Evolutionary conservation across 1,140 invertebrate genomes (phyloP).

Genomic region (Pachypeltis micranthus): DNA sequence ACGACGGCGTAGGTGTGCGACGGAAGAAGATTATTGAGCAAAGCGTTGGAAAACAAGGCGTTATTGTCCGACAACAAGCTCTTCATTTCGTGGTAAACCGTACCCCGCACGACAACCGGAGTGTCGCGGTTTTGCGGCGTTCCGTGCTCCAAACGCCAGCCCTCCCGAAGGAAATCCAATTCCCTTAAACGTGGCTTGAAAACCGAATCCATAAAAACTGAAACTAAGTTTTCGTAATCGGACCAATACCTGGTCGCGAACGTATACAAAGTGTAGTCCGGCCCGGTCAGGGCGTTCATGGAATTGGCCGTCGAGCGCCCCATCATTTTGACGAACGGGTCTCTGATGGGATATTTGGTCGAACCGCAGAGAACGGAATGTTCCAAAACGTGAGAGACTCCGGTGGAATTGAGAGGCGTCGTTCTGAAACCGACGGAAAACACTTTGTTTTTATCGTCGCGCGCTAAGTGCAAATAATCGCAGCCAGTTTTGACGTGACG

Average conservation of each 20-base stretch:
- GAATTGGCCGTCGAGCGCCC: constrained; percentile 80
- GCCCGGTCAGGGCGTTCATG: constrained; percentile 92
- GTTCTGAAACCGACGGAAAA: constrained; percentile 85
- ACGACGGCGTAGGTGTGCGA: constrained; percentile 77
- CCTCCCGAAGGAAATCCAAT: constrained; percentile 84
- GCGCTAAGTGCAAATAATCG: constrained; percentile 75
- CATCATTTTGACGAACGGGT: constrained; percentile 95
- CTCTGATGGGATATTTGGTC: constrained; percentile 67
- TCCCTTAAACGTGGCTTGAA: constrained; percentile 65
- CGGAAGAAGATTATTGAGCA: constrained; percentile 69
- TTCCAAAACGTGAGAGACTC: constrained; percentile 86
- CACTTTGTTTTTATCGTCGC: constrained; percentile 82
- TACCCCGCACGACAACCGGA: constrained; percentile 76
- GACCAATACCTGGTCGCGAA: constrained; percentile 83
- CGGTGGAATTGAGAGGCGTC: constrained; percentile 77
- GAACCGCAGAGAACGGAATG: constrained; percentile 86
- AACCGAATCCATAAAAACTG: constrained; percentile 81
- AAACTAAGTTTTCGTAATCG: constrained; percentile 72
- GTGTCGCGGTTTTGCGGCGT: constrained; percentile 59
- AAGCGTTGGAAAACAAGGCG: constrained; percentile 59
- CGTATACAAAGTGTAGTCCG: constrained; percentile 91
- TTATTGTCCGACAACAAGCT: constrained; percentile 84
- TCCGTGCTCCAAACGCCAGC: constrained; percentile 81
- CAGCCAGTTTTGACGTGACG: constrained; percentile 72
- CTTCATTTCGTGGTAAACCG: constrained; percentile 98